Conservation (phyloP, 2,888 invertebrate species). For the Cetonia aurata region DNA sequence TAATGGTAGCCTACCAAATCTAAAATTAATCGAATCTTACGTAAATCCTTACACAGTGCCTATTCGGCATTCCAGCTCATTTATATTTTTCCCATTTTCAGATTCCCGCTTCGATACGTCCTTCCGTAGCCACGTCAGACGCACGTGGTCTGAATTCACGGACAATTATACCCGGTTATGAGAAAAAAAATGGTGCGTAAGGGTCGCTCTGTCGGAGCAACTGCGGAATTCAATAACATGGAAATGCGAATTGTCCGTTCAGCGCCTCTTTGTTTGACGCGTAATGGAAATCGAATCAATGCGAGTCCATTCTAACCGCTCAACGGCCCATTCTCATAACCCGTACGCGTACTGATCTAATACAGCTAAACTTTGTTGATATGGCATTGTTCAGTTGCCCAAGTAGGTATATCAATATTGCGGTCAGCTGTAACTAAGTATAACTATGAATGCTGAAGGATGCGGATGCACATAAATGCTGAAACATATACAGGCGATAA, state of each 20-base stretch:
- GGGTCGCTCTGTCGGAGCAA: slow-evolving; percentile 26
- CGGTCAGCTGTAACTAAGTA: too few relatives aligned
- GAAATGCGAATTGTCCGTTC: slow-evolving; percentile 49
- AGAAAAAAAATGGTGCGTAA: slow-evolving; percentile 37
- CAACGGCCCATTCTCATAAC: not conserved
- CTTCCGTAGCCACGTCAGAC: slow-evolving; percentile 18
- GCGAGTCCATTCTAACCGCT: slow-evolving; percentile 19
- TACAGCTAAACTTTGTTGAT: too few relatives aligned
- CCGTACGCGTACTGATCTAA: not conserved
- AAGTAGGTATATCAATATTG: too few relatives aligned
- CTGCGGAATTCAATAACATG: slow-evolving; percentile 49
- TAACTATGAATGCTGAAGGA: too few relatives aligned
- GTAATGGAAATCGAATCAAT: slow-evolving; percentile 50
- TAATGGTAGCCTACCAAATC: too few relatives aligned
- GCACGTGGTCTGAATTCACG: slow-evolving; percentile 43
- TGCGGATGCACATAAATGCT: too few relatives aligned
- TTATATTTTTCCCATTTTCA: slow-evolving; percentile 22
- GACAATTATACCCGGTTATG: slow-evolving; percentile 42
- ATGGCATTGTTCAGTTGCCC: too few relatives aligned
- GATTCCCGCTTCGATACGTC: slow-evolving; percentile 2
- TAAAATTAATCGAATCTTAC: too few relatives aligned
- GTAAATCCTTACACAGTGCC: not conserved
- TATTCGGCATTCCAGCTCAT: slow-evolving; percentile 19
- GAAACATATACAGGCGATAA: too few relatives aligned
- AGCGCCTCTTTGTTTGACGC: slow-evolving; percentile 45